Conservation (phyloP, 2,113 vertebrate species). For the Hystrix cristata region DNA sequence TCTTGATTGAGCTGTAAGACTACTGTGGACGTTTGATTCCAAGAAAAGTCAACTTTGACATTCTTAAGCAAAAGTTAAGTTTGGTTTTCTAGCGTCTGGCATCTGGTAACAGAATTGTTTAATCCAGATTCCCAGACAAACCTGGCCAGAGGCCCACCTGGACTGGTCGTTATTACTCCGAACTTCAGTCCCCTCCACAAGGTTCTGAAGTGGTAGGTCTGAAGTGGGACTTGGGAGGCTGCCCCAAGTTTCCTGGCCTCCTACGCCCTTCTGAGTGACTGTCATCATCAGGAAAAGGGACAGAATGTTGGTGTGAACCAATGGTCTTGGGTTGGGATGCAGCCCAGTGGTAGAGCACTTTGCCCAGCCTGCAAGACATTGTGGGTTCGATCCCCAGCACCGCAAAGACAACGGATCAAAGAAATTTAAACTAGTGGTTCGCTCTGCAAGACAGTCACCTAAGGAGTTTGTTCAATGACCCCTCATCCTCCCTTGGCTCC, state of each 20-base stretch:
- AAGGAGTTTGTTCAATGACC: not conserved
- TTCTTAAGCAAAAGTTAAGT: not conserved
- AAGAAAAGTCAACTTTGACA: not conserved
- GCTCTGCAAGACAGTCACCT: not conserved
- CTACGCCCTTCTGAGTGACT: too few species aligned
- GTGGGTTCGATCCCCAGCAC: too few species aligned
- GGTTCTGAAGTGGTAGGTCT: not conserved
- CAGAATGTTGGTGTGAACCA: not conserved
- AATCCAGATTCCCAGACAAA: not conserved
- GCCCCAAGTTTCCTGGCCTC: not conserved
- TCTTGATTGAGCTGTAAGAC: not conserved
- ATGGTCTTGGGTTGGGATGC: too few species aligned
- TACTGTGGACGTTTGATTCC: not conserved
- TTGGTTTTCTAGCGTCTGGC: not conserved
- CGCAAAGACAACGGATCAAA: too few species aligned
- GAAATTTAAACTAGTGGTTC: not conserved
- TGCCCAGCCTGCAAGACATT: too few species aligned
- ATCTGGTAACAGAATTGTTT: not conserved
- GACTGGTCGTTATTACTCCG: not conserved
- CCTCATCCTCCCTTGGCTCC: not conserved
- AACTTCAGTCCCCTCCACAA: not conserved
- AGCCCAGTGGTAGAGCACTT: too few species aligned
- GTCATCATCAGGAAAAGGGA: not conserved
- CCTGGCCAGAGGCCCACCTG: not conserved
- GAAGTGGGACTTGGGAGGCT: not conserved